phyloP scores from a whole-genome alignment of 2,113 vertebrate species.

The Oncorhynchus clarkii region DNA sequence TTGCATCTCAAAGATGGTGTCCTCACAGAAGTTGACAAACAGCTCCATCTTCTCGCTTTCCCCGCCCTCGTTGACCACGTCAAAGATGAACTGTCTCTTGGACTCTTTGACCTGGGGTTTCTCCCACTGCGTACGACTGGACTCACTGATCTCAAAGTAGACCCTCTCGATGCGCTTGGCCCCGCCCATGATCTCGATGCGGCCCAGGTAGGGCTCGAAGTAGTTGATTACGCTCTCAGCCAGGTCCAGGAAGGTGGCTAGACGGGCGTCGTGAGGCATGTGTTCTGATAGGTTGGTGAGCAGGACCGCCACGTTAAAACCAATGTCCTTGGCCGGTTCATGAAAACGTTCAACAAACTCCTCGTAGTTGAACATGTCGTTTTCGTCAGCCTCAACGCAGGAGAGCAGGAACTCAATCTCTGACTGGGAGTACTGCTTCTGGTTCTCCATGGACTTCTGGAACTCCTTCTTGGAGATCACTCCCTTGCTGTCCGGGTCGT shows the following conservation, averaged over 20 bases:
- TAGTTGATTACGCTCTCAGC: conserved; percentile 95
- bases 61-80: conserved; percentile 96
- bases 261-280: conserved; percentile 92
- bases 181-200: conserved; percentile 97
- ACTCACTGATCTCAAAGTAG: conserved; percentile 98
- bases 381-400: conserved; percentile 93
- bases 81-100: conserved; percentile 98
- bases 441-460: conserved; percentile 98
- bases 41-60: conserved; percentile 99
- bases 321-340: conserved; percentile 96
- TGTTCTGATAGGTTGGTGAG: conserved; percentile 95
- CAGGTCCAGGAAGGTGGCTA: conserved; percentile 87
- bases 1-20: conserved; percentile 99
- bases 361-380: conserved; percentile 94
- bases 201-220: conserved; percentile 92
- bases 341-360: conserved; percentile 96
- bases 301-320: conserved; percentile 94
- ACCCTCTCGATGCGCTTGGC: conserved; percentile 97
- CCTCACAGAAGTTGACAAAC: conserved; percentile 98
- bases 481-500: conserved; percentile 90
- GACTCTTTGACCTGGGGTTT: conserved; percentile 98
- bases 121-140: conserved; percentile 96
- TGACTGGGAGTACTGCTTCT: conserved; percentile 93
- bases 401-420: conserved; percentile 96
- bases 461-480: conserved; percentile 97